Conservation (phyloP, 2,797 vertebrate species). For the Paguma larvata region DNA sequence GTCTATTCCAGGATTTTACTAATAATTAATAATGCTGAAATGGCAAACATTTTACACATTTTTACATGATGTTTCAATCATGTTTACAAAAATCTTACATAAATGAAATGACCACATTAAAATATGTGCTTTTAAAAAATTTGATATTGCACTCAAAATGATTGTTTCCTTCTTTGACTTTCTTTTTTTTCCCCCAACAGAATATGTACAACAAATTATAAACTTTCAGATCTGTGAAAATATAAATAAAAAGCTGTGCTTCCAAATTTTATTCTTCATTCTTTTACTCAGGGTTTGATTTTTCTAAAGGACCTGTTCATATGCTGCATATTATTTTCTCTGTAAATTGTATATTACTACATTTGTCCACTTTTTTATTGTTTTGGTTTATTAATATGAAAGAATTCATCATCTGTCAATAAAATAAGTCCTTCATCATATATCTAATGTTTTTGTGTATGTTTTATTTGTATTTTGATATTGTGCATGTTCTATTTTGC, state of each 20-base stretch:
- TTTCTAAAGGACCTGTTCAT: not conserved
- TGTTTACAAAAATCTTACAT: not conserved
- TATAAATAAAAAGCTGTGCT: conserved; percentile 14
- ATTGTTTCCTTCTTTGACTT: not conserved
- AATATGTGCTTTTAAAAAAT: not conserved
- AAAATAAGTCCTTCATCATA: not conserved
- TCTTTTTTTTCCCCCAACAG: not conserved
- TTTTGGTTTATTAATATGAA: not conserved
- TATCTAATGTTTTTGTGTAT: not conserved
- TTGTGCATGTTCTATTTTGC: not conserved
- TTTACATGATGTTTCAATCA: not conserved
- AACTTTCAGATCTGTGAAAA: not conserved
- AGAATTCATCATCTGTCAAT: not conserved
- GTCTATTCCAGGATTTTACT: not conserved
- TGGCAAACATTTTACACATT: not conserved
- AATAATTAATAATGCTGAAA: not conserved
- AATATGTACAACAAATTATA: not conserved
- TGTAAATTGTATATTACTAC: not conserved
- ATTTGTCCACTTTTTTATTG: not conserved
- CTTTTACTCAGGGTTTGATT: not conserved
- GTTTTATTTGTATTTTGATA: conserved; percentile 40
- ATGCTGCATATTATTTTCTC: not conserved
- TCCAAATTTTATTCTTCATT: conserved; percentile 40
- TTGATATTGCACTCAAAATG: not conserved
- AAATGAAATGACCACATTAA: conserved; percentile 16